Evolutionary conservation across 2,113 vertebrate genomes (phyloP).

Genomic region (Aegithalos caudatus): DNA sequence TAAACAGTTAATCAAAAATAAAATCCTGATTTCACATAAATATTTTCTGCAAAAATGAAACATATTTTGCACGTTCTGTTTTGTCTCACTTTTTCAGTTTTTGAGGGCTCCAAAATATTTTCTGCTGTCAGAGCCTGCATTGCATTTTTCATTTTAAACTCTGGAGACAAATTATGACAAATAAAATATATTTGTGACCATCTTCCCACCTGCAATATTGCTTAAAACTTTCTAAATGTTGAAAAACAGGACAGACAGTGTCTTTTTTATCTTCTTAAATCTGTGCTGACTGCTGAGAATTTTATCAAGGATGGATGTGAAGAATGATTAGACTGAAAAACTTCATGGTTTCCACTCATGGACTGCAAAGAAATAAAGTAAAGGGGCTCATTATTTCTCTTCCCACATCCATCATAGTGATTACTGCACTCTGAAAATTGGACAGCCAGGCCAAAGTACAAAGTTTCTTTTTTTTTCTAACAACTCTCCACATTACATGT

Average conservation of each 20-base stretch:
- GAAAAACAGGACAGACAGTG: background rate
- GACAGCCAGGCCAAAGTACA: background rate
- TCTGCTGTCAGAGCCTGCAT: background rate
- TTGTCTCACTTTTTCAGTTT: background rate
- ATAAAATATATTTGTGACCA: background rate
- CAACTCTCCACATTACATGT: background rate
- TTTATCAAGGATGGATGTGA: conserved; percentile 53
- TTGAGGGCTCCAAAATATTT: background rate
- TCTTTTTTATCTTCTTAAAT: conserved; percentile 17
- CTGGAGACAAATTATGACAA: background rate
- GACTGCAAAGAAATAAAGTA: conserved; percentile 20
- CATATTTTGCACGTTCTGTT: background rate
- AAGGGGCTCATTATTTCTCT: conserved; percentile 10
- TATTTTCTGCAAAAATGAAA: background rate
- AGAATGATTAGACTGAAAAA: conserved; percentile 48
- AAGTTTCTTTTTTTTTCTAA: background rate
- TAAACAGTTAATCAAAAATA: background rate
- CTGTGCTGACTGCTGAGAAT: conserved; percentile 47
- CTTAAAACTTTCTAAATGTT: conserved; percentile 17
- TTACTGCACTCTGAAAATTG: background rate
- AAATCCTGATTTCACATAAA: background rate
- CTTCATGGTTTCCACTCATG: background rate
- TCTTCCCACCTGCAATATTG: background rate
- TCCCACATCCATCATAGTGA: background rate
- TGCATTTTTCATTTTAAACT: conserved; percentile 10